phyloP scores from a whole-genome alignment of 2,888 invertebrate genomes.

The Subacronicta megacephala region DNA sequence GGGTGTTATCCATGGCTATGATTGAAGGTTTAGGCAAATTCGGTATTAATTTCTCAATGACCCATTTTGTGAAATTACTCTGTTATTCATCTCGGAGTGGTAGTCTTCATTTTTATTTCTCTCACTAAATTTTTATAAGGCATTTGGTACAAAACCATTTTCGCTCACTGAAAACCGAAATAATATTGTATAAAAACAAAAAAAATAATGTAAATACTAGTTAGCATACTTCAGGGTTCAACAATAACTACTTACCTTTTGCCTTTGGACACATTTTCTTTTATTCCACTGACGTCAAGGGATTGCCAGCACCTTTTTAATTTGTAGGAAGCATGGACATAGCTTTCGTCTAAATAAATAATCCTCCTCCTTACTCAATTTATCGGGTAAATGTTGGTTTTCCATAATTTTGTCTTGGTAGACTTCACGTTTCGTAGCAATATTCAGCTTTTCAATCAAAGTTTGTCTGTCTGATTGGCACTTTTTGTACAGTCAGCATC shows the following conservation, averaged over 20 bases:
- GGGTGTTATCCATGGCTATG: slow-evolving; percentile 1
- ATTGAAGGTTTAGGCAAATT: slow-evolving; percentile 30
- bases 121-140: slow-evolving; percentile 40
- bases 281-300: slow-evolving; percentile 18
- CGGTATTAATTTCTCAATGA: slow-evolving; percentile 39
- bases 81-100: slow-evolving; percentile 52
- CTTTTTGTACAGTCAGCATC: slow-evolving; percentile 3
- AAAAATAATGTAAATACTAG: no score
- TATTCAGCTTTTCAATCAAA: no score
- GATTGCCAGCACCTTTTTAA: slow-evolving; percentile 52
- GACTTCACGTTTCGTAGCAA: slow-evolving; percentile 28
- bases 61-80: slow-evolving; percentile 50
- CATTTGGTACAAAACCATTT: slow-evolving; percentile 51
- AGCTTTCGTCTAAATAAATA: slow-evolving; percentile 57
- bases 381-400: slow-evolving; percentile 44
- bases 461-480: no score
- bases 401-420: slow-evolving; percentile 35
- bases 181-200: no score
- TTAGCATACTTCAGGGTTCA: no score
- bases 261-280: slow-evolving; percentile 37
- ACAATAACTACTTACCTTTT: no score
- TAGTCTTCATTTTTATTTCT: slow-evolving; percentile 26
- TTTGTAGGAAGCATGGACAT: slow-evolving; percentile 49
- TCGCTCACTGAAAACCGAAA: slow-evolving; percentile 49
- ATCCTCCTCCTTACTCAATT: slow-evolving; percentile 44